A percentile compares a stretch with the other conserved stretches of the same genome.
These are phyloP conservation scores for Marisa cornuarietis DNA, from an alignment of 1,140 invertebrate species.

Conservation along the genomic window DNA sequence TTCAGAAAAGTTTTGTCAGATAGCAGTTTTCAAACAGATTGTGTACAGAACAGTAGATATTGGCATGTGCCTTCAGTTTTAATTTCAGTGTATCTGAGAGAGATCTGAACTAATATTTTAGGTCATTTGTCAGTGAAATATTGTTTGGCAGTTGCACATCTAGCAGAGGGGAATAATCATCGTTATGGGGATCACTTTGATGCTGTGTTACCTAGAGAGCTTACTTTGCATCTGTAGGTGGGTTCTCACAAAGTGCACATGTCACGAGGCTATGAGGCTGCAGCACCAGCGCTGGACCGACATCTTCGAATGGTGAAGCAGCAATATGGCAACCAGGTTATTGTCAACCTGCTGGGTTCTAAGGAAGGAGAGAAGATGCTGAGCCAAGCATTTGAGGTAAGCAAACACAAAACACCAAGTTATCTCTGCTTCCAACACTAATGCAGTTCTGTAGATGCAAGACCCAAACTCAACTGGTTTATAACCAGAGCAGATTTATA, in stretches of 20 bases:
- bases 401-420: slow-evolving; percentile 1
- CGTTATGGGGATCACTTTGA: no score
- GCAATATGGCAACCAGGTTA: slow-evolving; percentile 89
- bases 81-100: no score
- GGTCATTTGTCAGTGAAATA: no score
- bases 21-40: not conserved
- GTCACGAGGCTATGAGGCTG: slow-evolving; percentile 92
- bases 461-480: no score
- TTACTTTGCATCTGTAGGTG: slow-evolving; percentile 71
- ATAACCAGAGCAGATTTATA: not conserved
- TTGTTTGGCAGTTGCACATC: no score
- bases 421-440: not conserved
- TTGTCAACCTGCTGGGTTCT: slow-evolving; percentile 92
- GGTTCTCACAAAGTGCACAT: slow-evolving; percentile 98
- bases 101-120: no score
- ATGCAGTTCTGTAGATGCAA: no score
- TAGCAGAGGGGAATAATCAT: no score
- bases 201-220: no score
- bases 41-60: not conserved
- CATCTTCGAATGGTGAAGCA: slow-evolving; percentile 89
- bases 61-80: no score
- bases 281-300: slow-evolving; percentile 88
- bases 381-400: slow-evolving; percentile 89
- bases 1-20: not conserved
- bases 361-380: slow-evolving; percentile 97